A percentile compares a stretch with the other conserved stretches of the same genome.
Evolutionary conservation across 2,113 vertebrate species (phyloP).

Genomic region (Anser brachyrhynchus): DNA sequence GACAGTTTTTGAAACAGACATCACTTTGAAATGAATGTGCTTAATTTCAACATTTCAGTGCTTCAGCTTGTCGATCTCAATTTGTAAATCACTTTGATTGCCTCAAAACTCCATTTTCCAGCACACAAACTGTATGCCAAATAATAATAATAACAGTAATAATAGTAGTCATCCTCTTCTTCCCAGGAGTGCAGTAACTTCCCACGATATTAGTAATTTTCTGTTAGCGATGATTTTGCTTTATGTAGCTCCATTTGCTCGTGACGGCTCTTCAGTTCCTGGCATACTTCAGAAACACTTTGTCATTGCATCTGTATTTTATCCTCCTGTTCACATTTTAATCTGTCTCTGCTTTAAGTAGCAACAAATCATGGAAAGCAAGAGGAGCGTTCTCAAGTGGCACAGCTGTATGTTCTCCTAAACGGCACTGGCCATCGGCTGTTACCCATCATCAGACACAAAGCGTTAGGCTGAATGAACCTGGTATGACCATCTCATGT

Average conservation of each 20-base stretch:
- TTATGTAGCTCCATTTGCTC: background rate
- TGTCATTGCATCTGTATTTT: background rate
- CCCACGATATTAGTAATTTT: background rate
- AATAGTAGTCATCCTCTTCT: background rate
- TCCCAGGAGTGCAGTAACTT: background rate
- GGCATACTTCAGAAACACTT: background rate
- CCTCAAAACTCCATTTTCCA: conserved; percentile 3
- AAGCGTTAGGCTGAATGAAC: background rate
- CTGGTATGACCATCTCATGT: background rate
- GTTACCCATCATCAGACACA: background rate
- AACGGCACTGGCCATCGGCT: background rate
- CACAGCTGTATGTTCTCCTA: accelerated
- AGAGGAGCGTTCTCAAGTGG: background rate
- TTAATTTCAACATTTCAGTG: conserved; percentile 11
- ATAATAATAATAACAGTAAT: background rate
- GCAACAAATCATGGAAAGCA: background rate
- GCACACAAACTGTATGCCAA: background rate
- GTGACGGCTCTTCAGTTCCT: background rate
- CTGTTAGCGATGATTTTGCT: background rate
- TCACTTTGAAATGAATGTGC: background rate
- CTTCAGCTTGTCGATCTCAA: conserved; percentile 11
- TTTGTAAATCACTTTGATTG: conserved; percentile 42
- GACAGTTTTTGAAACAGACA: conserved; percentile 13
- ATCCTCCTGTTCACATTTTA: background rate
- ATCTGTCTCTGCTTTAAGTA: background rate